phyloP scores from a whole-genome alignment of 2,113 vertebrate species.

The Arvicanthis niloticus region DNA sequence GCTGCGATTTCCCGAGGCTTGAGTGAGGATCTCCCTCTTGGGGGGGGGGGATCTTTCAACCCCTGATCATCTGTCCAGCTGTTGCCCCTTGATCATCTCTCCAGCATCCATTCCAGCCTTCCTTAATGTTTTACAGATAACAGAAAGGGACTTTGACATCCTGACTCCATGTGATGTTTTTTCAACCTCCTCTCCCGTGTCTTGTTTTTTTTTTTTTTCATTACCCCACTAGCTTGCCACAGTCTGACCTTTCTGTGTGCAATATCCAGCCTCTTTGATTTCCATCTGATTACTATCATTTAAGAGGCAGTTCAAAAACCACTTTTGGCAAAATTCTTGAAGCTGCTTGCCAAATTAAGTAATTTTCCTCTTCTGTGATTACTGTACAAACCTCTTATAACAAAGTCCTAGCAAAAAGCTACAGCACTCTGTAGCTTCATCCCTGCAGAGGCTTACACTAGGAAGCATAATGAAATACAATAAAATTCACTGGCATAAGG shows the following conservation, averaged over 20 bases:
- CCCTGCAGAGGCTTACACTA: background rate
- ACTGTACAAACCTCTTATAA: background rate
- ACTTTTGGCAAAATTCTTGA: background rate
- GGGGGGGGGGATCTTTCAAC: too few relatives aligned
- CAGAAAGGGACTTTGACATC: background rate
- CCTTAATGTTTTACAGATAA: background rate
- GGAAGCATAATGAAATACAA: background rate
- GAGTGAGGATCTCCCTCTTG: too few relatives aligned
- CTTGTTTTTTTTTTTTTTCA: too few relatives aligned
- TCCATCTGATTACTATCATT: background rate
- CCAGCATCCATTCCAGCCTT: background rate
- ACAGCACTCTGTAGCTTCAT: rapidly evolving
- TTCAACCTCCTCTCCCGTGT: background rate
- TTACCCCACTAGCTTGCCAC: background rate
- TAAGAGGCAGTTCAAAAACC: background rate
- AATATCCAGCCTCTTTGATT: background rate
- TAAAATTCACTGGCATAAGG: background rate
- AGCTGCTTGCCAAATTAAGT: background rate
- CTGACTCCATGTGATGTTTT: background rate
- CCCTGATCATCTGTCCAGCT: too few relatives aligned
- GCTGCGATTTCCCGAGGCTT: too few relatives aligned
- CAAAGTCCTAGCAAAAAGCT: background rate
- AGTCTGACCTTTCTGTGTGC: background rate
- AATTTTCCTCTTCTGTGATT: background rate
- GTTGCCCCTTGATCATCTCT: background rate